Conservation (phyloP, 23 tunicate genomes). For the Oikopleura albicans region DNA sequence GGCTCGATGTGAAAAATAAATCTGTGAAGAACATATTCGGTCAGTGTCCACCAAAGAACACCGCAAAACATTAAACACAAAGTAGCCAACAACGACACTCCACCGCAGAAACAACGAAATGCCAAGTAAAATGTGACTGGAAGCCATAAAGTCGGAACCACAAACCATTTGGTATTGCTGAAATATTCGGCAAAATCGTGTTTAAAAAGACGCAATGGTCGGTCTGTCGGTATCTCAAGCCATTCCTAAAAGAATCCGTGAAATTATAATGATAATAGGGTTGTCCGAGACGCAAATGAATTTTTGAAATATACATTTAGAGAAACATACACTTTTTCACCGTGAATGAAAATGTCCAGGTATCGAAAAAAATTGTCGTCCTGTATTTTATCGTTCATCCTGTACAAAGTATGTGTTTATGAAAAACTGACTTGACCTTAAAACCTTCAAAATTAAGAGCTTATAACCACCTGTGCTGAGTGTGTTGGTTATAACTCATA, state of each 20-base stretch:
- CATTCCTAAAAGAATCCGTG: constrained; percentile 67
- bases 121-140: constrained; percentile 43
- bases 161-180: constrained; percentile 65
- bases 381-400: no score
- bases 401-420: no score
- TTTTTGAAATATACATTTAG: no score
- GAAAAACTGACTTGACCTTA: no score
- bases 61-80: constrained; percentile 28
- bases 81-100: neutral
- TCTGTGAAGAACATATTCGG: constrained; percentile 77
- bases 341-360: no score
- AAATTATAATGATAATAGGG: no score
- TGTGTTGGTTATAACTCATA: no score
- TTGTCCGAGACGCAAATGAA: no score
- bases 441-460: no score
- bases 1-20: constrained; percentile 83
- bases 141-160: constrained; percentile 58
- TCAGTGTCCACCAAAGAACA: constrained; percentile 49
- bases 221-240: constrained; percentile 72
- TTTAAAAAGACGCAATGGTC: constrained; percentile 48
- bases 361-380: no score
- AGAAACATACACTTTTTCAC: no score
- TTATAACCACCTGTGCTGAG: no score
- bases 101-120: constrained; percentile 25
- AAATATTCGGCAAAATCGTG: constrained; percentile 74